Evolutionary conservation across 2,888 invertebrate genomes (phyloP), one percentile per base, ranked within the genome.

Genomic region (Limnephilus lunatus): DNA sequence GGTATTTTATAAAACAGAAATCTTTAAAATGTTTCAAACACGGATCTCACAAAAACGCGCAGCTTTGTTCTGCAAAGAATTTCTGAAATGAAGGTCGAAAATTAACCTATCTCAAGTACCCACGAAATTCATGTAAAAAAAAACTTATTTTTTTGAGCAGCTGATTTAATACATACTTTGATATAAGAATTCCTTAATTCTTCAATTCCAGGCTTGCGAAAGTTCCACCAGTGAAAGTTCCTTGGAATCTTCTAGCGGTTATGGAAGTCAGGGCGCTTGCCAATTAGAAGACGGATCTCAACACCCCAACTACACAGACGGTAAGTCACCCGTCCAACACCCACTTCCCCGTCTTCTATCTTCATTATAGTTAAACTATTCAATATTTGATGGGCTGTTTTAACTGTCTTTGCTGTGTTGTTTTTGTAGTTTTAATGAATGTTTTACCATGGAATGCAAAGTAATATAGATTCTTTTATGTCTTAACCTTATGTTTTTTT

Each of bases 261-360:
- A 98, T 94, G 97, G 98, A 85, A 98, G 98, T 94, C 98, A 98
- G 94, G 97, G 97, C 2, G 97, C 97, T 15, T 97, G 97, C 94
- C 97, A 97, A 0, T 96, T 96, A 0, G 97, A 97, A 93, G 97
- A 97, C 91, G 96, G 95, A 85, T 68, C 91, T 5, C 93, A 93
- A 90, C 94, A 94, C 48, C 92, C 92, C 39, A 94, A 93, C 91
- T 94, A 94, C 53, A 94, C 93, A 82, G 94, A 95, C 93, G 96
- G 96, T 96, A 94, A 25, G 14, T 68, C 94, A 94, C 94, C 94
- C 94, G 94, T 95, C 91, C 93, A 68, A 25, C 19, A 68, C 25
- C 25, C 25, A 68, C 25, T 48, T 15, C 15, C 25, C 25, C 4
- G 25, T 68, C 48, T 44, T 30, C 14, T 48, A 30, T 86, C n/a